A percentile compares a stretch with the other conserved stretches of the same genome.
These are phyloP conservation scores for Pollenia angustigena DNA, from an alignment of 2,888 invertebrate genomes.

Conservation along the genomic window DNA sequence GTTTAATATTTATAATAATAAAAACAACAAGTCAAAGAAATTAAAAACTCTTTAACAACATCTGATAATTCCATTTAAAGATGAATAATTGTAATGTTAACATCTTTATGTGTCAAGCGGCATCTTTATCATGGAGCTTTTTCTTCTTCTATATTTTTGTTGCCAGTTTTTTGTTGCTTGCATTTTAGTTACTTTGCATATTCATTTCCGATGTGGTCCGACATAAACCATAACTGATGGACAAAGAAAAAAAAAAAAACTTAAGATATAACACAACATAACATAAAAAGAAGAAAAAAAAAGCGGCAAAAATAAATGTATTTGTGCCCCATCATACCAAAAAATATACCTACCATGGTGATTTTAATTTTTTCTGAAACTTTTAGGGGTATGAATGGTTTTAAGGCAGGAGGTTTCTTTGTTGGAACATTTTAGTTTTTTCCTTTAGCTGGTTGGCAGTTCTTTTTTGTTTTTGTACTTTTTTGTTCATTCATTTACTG, in stretches of 20 bases:
- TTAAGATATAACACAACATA: conserved; percentile 33
- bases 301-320: conserved; percentile 43
- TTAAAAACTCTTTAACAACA: conserved; percentile 59
- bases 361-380: conserved; percentile 20
- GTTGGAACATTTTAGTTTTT: conserved; percentile 24
- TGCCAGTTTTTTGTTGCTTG: conserved; percentile 25
- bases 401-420: conserved; percentile 54
- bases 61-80: conserved; percentile 70
- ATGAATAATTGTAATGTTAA: conserved; percentile 73
- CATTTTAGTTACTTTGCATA: conserved; percentile 69
- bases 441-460: conserved; percentile 19
- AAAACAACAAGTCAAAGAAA: neutral
- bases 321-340: conserved; percentile 59
- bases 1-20: neutral
- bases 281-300: conserved; percentile 13
- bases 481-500: conserved; percentile 61
- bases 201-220: conserved; percentile 70
- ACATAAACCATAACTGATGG: conserved; percentile 66
- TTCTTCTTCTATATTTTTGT: conserved; percentile 32
- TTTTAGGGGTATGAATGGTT: conserved; percentile 61
- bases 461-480: conserved; percentile 34
- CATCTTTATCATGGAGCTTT: conserved; percentile 68
- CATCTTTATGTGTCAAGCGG: conserved; percentile 73
- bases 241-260: conserved; percentile 50
- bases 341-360: conserved; percentile 56